Conservation (phyloP, 2,113 vertebrate genomes). For the Tricholaema leucomelas region DNA sequence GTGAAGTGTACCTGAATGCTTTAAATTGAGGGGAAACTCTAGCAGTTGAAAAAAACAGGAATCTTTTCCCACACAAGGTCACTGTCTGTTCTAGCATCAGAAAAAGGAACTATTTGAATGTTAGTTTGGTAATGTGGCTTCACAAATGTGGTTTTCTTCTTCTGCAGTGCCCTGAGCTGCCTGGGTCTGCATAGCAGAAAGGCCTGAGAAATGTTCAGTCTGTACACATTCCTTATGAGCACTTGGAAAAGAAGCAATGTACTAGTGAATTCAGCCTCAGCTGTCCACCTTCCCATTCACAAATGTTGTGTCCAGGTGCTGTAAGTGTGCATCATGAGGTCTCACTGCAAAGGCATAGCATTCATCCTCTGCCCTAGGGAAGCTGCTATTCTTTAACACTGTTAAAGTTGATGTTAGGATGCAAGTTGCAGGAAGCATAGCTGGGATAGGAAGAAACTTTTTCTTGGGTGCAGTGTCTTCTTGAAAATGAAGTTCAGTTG, state of each 20-base stretch:
- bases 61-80: not conserved
- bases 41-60: not conserved
- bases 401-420: not conserved
- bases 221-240: accelerated
- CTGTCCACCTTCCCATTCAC: not conserved
- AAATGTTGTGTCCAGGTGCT: too few species aligned
- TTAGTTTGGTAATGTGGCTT: not conserved
- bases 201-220: not conserved
- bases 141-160: not conserved
- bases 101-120: not conserved
- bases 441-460: not conserved
- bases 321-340: not conserved
- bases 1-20: not conserved
- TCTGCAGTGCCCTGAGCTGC: not conserved
- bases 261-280: not conserved
- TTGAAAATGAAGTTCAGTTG: not conserved
- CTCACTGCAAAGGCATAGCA: too few species aligned
- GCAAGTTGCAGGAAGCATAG: not conserved
- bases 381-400: not conserved
- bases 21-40: not conserved
- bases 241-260: not conserved
- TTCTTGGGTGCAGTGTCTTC: not conserved
- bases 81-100: not conserved
- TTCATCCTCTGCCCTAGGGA: not conserved
- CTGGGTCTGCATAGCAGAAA: not conserved